phyloP scores from a whole-genome alignment of 2,797 vertebrate genomes.

The Atherinosoma microstoma region DNA sequence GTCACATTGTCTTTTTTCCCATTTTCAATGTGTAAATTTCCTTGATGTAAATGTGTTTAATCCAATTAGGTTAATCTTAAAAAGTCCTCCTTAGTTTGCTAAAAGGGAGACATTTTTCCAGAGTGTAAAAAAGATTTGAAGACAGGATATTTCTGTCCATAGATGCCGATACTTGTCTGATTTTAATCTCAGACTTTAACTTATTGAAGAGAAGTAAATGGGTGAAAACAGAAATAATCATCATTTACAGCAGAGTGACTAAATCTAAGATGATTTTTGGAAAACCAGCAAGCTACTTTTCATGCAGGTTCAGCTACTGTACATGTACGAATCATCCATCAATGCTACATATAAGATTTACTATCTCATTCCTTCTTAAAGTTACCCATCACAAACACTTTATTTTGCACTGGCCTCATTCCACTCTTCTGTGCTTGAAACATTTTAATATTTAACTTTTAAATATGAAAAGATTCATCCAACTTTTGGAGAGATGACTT shows the following conservation, averaged over 20 bases:
- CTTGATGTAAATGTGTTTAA: neutral
- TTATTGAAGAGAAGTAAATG: neutral
- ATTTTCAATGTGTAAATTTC: no score
- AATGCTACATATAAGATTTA: slow-evolving; percentile 58
- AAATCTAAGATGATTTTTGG: slow-evolving; percentile 20
- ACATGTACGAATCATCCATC: slow-evolving; percentile 50
- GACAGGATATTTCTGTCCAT: neutral
- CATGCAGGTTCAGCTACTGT: slow-evolving; percentile 39
- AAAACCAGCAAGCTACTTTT: slow-evolving; percentile 11
- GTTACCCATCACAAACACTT: slow-evolving; percentile 7
- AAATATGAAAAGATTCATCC: neutral
- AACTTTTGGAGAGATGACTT: slow-evolving; percentile 9
- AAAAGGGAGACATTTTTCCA: neutral
- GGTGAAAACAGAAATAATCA: neutral
- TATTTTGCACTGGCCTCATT: slow-evolving; percentile 1
- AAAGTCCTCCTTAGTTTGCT: no score
- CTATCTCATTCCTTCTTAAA: slow-evolving; percentile 23
- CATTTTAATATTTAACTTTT: neutral
- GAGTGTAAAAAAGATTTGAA: no score
- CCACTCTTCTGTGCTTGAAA: neutral
- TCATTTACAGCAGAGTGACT: slow-evolving; percentile 9
- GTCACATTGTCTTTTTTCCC: no score
- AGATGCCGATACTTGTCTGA: neutral
- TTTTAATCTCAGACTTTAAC: neutral
- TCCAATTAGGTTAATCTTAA: no score